A percentile compares a stretch with the other conserved stretches of the same genome.
Evolutionary conservation across 2,113 vertebrate genomes (phyloP).

Genomic region (Mirza zaza): DNA sequence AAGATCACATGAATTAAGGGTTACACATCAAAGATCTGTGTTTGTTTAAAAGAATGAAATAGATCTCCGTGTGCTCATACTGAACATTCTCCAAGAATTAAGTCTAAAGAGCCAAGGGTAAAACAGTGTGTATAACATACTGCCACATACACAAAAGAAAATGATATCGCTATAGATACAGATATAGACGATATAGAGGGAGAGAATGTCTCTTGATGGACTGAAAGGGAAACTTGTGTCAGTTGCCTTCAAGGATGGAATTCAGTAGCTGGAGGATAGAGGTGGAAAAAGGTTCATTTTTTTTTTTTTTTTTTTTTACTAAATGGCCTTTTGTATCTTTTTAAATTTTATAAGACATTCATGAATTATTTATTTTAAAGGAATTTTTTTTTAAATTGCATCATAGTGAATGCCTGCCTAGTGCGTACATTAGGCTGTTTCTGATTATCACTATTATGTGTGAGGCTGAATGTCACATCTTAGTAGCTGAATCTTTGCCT

Average conservation of each 20-base stretch:
- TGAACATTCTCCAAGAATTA: not conserved
- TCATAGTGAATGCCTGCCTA: not conserved
- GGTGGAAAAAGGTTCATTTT: not conserved
- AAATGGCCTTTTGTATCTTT: not conserved
- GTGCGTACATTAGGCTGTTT: not conserved
- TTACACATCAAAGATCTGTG: not conserved
- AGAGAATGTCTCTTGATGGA: not conserved
- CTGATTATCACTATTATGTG: not conserved
- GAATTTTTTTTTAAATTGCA: not conserved
- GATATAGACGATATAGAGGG: not conserved
- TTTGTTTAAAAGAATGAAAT: not conserved
- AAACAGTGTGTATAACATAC: not conserved
- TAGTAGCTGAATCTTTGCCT: not conserved
- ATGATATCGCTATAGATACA: not conserved
- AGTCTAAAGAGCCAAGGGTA: not conserved
- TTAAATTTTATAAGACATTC: not conserved
- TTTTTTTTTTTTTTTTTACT: not conserved
- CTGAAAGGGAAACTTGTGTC: not conserved
- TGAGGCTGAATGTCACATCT: not conserved
- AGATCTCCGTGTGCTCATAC: not conserved
- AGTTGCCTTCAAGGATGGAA: not conserved
- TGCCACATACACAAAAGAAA: not conserved
- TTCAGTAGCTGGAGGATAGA: not conserved
- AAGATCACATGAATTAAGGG: conserved; percentile 6
- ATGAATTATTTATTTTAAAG: conserved; percentile 20